A percentile compares a stretch with the other conserved stretches of the same genome.
Conservation (phyloP, 2,888 invertebrate species). For the Proisotoma minuta region DNA sequence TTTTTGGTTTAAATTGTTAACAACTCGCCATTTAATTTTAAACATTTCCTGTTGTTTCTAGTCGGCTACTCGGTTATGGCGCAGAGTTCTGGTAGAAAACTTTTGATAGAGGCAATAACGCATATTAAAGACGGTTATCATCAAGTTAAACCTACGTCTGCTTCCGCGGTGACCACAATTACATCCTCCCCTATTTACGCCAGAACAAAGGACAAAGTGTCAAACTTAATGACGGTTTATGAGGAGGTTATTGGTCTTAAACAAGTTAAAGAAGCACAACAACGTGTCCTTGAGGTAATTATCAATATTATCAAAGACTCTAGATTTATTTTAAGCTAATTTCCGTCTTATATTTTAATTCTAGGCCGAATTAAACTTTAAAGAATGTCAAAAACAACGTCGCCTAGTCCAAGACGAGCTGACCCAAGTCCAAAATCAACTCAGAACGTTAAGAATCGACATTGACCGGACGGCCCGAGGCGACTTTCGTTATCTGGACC, state of each 20-base stretch:
- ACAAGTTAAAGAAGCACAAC: slow-evolving; percentile 70
- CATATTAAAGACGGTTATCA: no score
- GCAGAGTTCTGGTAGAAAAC: no score
- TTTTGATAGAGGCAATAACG: no score
- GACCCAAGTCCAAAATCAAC: slow-evolving; percentile 58
- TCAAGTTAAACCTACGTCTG: no score
- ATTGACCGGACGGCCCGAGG: slow-evolving; percentile 71
- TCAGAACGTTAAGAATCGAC: slow-evolving; percentile 69
- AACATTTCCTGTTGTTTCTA: no score
- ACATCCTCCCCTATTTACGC: no score
- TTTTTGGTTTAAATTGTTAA: no score
- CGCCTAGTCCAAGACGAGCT: slow-evolving; percentile 62
- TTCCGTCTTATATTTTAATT: slow-evolving; percentile 3
- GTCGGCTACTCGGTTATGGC: no score
- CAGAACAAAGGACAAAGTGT: slow-evolving; percentile 22
- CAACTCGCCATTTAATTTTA: no score
- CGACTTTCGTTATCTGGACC: slow-evolving; percentile 68
- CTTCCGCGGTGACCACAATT: no score
- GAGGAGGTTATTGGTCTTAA: slow-evolving; percentile 72
- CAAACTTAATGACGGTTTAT: slow-evolving; percentile 53
- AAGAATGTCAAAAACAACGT: slow-evolving; percentile 62
- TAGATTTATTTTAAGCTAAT: slow-evolving; percentile 2
- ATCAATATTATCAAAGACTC: not conserved
- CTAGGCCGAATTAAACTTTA: slow-evolving; percentile 60
- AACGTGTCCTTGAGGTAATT: slow-evolving; percentile 63